phyloP scores from a whole-genome alignment of 1,140 invertebrate species.

The Macrotrachela quadricornifera region DNA sequence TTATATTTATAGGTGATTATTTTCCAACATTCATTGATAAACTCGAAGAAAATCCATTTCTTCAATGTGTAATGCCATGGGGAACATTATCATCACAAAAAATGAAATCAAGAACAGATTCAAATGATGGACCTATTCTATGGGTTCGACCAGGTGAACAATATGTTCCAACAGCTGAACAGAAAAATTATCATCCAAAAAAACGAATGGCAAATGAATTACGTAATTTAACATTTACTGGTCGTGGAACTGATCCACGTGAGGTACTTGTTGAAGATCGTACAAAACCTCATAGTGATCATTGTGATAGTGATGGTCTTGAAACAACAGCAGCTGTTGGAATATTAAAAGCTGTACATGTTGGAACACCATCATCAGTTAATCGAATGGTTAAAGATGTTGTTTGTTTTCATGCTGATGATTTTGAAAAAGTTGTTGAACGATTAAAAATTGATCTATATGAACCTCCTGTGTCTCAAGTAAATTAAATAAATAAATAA shows the following conservation, averaged over 20 bases:
- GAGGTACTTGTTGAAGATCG: conserved; percentile 84
- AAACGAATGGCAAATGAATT: too few species aligned
- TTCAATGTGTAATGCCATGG: conserved; percentile 81
- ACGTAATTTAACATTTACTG: not conserved
- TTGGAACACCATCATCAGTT: conserved; percentile 11
- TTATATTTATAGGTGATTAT: conserved; percentile 53
- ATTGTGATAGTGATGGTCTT: conserved; percentile 63
- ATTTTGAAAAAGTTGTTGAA: conserved; percentile 70
- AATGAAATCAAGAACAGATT: conserved; percentile 61
- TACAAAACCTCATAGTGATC: conserved; percentile 87
- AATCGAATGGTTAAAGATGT: conserved; percentile 87
- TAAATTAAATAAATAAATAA: too few species aligned
- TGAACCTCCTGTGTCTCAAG: conserved; percentile 50
- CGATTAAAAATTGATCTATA: conserved; percentile 81
- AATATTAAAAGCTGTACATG: conserved; percentile 70
- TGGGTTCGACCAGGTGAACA: conserved; percentile 96
- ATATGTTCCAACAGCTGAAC: not conserved
- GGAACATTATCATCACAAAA: conserved; percentile 60
- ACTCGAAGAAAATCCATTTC: conserved; percentile 62
- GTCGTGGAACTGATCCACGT: conserved; percentile 64
- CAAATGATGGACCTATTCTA: conserved; percentile 94
- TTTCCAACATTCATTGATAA: conserved; percentile 71
- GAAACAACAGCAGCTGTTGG: conserved; percentile 89
- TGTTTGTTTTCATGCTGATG: conserved; percentile 74
- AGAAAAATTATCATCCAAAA: too few species aligned